A percentile compares a stretch with the other conserved stretches of the same genome.
These are phyloP conservation scores for Dicyrtomina minuta DNA, from an alignment of 2,888 invertebrate species.

Conservation along the genomic window DNA sequence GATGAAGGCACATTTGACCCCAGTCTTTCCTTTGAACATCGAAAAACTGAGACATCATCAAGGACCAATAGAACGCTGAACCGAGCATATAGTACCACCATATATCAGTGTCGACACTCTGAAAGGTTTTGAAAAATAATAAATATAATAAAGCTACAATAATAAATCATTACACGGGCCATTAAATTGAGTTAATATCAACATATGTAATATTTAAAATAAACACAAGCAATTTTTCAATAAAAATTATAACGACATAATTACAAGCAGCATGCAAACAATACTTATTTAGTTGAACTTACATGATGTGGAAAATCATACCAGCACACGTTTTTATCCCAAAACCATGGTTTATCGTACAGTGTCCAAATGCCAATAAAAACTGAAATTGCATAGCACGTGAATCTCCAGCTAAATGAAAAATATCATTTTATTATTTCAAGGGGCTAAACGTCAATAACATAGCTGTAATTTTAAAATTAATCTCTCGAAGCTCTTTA, in stretches of 20 bases:
- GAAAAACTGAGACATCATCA: slow-evolving; percentile 87
- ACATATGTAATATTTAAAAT: too few species aligned
- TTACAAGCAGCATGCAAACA: too few species aligned
- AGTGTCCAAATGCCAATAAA: slow-evolving; percentile 75
- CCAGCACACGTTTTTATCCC: slow-evolving; percentile 87
- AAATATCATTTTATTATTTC: too few species aligned
- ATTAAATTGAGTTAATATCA: too few species aligned
- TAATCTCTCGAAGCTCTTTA: too few species aligned
- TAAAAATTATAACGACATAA: too few species aligned
- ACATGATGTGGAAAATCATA: slow-evolving; percentile 76
- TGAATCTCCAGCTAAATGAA: slow-evolving; percentile 71
- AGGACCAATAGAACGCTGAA: slow-evolving; percentile 93
- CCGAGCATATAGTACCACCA: slow-evolving; percentile 97
- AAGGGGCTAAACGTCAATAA: too few species aligned
- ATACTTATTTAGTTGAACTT: too few species aligned
- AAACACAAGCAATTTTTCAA: too few species aligned
- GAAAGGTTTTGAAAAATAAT: too few species aligned
- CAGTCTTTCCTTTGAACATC: slow-evolving; percentile 92
- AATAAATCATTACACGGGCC: too few species aligned
- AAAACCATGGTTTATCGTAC: slow-evolving; percentile 91
- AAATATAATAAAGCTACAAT: too few species aligned
- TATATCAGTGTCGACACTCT: slow-evolving; percentile 62
- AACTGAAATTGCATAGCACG: slow-evolving; percentile 80
- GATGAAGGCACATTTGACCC: slow-evolving; percentile 98
- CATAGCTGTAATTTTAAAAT: background rate